Conservation (phyloP, 2,888 invertebrate genomes). For the Hedychridium roseum region DNA sequence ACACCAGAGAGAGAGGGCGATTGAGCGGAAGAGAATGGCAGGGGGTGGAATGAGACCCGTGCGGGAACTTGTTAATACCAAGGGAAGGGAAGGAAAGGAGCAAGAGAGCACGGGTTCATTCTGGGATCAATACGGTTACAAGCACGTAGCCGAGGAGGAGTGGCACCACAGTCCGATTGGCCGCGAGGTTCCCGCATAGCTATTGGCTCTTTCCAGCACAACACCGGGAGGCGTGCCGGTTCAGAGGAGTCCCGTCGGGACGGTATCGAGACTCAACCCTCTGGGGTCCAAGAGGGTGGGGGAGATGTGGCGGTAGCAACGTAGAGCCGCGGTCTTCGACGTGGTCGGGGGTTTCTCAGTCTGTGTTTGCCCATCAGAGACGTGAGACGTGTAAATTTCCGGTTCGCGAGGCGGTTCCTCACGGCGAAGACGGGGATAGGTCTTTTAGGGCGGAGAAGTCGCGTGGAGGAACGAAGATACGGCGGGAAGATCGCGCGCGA, state of each 20-base stretch:
- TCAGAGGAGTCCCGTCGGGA: no score
- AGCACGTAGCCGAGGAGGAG: conserved; percentile 47
- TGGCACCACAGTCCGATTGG: conserved; percentile 60
- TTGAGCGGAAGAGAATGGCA: conserved; percentile 17
- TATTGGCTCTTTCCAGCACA: conserved; percentile 52
- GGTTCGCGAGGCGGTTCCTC: no score
- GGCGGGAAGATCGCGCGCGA: no score
- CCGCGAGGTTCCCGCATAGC: conserved; percentile 38
- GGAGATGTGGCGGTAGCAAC: no score
- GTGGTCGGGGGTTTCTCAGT: conserved; percentile 57
- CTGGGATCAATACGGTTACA: conserved; percentile 63
- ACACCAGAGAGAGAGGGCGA: conserved; percentile 15
- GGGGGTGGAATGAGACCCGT: conserved; percentile 28
- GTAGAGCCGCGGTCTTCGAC: no score
- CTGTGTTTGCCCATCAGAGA: conserved; percentile 62
- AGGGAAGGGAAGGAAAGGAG: not conserved
- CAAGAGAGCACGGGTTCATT: conserved; percentile 53
- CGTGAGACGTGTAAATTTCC: no score
- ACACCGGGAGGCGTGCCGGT: conserved; percentile 60
- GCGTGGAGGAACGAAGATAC: no score
- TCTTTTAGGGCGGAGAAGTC: no score
- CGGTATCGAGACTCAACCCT: no score
- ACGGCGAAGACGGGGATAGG: no score
- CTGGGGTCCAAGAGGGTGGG: no score
- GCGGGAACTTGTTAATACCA: conserved; percentile 53